Conservation (phyloP, 37 sponge, comb jelly and placozoan genomes). For the Beroe forskalii region DNA sequence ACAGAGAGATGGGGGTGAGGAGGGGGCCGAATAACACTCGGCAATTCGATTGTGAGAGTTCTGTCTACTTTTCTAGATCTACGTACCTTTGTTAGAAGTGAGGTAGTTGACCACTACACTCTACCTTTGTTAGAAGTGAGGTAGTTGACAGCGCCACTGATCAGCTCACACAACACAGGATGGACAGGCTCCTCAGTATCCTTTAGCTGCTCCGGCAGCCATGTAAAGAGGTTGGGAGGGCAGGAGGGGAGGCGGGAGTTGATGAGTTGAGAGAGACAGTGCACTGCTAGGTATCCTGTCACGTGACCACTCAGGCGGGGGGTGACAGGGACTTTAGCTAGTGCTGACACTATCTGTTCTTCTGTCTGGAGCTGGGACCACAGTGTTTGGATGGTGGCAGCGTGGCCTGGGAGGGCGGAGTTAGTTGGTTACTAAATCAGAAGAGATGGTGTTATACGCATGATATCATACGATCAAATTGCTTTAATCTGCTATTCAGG, state of each 20-base stretch:
- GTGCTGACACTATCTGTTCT: conserved; percentile 32
- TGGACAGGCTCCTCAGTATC: conserved; percentile 45
- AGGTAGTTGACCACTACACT: conserved; percentile 32
- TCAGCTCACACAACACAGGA: conserved; percentile 23
- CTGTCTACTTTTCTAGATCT: no score
- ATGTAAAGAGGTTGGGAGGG: conserved; percentile 37
- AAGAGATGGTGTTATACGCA: no score
- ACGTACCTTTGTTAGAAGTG: conserved; percentile 33
- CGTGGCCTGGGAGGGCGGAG: conserved; percentile 54
- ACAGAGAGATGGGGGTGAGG: not conserved
- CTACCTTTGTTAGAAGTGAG: conserved; percentile 27
- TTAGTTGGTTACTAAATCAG: no score
- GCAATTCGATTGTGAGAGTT: no score
- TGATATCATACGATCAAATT: no score
- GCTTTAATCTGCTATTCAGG: no score
- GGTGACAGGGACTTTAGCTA: conserved; percentile 74
- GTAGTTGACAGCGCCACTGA: conserved; percentile 53
- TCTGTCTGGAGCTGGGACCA: conserved; percentile 60
- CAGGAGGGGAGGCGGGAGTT: conserved; percentile 67
- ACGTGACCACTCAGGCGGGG: conserved; percentile 72
- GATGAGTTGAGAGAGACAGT: conserved; percentile 86
- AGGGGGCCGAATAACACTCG: no score
- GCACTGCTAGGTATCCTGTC: conserved; percentile 80
- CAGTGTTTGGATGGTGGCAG: conserved; percentile 46
- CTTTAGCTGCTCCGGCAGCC: conserved; percentile 43